Evolutionary conservation across 2,888 invertebrate genomes (phyloP).

Genomic region (Metalampra italica): DNA sequence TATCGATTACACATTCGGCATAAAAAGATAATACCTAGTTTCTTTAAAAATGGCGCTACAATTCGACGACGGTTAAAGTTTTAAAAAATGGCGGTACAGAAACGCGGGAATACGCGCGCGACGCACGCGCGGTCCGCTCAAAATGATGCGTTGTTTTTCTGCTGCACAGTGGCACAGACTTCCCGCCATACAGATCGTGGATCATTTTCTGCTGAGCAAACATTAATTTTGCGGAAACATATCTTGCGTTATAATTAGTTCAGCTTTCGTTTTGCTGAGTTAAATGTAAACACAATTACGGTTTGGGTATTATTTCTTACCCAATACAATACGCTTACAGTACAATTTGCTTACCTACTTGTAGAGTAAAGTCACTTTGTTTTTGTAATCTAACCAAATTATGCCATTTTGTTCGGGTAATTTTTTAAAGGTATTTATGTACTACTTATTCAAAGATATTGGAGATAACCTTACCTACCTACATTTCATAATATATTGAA

Average conservation of each 20-base stretch:
- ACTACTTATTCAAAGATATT: no score
- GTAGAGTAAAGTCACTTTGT: no score
- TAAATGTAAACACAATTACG: neutral
- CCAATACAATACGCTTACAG: no score
- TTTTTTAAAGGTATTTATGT: no score
- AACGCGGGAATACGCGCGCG: slow-evolving; percentile 55
- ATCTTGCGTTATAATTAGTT: slow-evolving; percentile 8
- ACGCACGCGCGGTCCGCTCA: slow-evolving; percentile 56
- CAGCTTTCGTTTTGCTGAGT: slow-evolving; percentile 1
- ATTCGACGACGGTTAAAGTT: neutral
- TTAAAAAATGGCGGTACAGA: slow-evolving; percentile 41
- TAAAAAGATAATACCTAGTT: neutral
- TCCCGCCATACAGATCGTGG: slow-evolving; percentile 50
- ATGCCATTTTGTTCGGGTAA: no score
- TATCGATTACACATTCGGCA: neutral
- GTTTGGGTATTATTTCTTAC: neutral
- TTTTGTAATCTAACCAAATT: no score
- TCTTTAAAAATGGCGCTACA: slow-evolving; percentile 38
- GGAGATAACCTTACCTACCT: no score
- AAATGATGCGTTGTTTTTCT: slow-evolving; percentile 51
- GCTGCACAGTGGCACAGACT: slow-evolving; percentile 30
- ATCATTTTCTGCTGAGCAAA: slow-evolving; percentile 42
- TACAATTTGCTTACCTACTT: no score
- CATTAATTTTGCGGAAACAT: slow-evolving; percentile 30
- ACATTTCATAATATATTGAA: no score